phyloP scores from a whole-genome alignment of 2,113 vertebrate species.

The Ailuropoda melanoleuca region DNA sequence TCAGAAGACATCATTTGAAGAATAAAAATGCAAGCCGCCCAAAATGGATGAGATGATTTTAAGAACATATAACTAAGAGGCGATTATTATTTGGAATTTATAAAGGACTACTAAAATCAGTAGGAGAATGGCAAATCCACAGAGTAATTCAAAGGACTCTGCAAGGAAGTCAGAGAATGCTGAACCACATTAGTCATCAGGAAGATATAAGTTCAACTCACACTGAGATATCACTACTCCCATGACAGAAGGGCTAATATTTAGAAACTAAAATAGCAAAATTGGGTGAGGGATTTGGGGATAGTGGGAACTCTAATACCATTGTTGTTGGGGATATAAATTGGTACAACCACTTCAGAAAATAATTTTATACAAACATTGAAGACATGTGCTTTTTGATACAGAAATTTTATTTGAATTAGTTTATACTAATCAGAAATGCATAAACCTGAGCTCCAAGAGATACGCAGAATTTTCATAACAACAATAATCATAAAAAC shows the following conservation, averaged over 20 bases:
- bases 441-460: neutral
- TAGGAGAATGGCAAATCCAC: neutral
- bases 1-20: neutral
- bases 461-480: neutral
- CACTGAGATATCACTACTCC: neutral
- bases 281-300: neutral
- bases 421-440: neutral
- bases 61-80: neutral
- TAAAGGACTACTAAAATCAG: neutral
- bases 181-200: neutral
- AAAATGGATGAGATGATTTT: neutral
- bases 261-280: neutral
- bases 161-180: neutral
- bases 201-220: neutral
- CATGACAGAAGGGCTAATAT: neutral
- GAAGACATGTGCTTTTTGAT: neutral
- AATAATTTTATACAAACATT: neutral
- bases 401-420: neutral
- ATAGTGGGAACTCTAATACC: neutral
- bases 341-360: neutral
- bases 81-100: neutral
- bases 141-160: neutral
- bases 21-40: neutral
- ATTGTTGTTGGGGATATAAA: neutral
- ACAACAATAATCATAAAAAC: neutral